A percentile compares a stretch with the other conserved stretches of the same genome.
phyloP scores from a whole-genome alignment of 1,140 invertebrate genomes.

The Sinonovacula constricta region DNA sequence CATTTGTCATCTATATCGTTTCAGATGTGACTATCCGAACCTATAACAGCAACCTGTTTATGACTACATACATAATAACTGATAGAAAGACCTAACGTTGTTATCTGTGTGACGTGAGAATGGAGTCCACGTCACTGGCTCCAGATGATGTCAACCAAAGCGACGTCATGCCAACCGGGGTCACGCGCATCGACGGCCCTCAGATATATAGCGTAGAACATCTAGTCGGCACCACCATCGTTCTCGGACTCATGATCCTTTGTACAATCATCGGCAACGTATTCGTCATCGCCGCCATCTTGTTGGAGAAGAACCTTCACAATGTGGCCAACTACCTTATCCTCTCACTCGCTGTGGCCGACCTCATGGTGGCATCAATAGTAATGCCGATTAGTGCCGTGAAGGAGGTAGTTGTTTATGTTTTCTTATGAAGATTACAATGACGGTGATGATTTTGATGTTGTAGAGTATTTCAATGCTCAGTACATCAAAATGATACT shows the following conservation, averaged over 20 bases:
- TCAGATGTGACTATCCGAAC: no score
- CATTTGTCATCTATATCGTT: no score
- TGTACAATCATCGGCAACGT: slow-evolving; percentile 87
- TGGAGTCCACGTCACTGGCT: no score
- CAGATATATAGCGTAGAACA: slow-evolving; percentile 52
- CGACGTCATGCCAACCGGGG: neutral
- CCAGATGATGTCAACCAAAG: neutral
- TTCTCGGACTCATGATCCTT: slow-evolving; percentile 78
- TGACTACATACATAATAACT: no score
- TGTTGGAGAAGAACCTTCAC: slow-evolving; percentile 91
- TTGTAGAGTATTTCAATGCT: no score
- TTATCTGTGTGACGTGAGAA: no score
- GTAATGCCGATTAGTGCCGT: slow-evolving; percentile 80
- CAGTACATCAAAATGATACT: no score
- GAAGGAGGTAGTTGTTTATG: slow-evolving; percentile 82
- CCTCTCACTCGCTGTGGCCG: slow-evolving; percentile 96
- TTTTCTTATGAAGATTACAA: no score
- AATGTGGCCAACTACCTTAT: slow-evolving; percentile 97
- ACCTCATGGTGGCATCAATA: slow-evolving; percentile 92
- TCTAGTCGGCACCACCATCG: slow-evolving; percentile 27
- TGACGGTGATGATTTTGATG: no score
- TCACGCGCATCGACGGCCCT: slow-evolving; percentile 12
- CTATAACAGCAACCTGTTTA: no score
- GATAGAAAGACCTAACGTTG: no score
- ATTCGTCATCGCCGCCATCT: slow-evolving; percentile 95